These are phyloP conservation scores for Capitella teleta DNA, from an alignment of 1,140 invertebrate genomes.

Conservation along the genomic window DNA sequence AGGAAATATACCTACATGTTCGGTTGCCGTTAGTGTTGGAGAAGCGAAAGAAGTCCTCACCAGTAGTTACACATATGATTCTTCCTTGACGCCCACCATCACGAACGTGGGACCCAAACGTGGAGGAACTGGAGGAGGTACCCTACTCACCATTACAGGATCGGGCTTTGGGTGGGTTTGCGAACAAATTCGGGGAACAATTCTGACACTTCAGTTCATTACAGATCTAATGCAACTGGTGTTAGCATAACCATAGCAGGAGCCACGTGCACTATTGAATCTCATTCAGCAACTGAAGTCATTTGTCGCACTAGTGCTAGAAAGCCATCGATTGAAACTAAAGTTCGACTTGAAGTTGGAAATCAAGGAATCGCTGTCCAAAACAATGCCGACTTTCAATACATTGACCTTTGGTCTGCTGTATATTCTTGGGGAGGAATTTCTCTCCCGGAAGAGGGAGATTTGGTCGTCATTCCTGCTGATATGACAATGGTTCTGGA, in stretches of 20 bases:
- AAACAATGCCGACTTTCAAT: conserved; percentile 16
- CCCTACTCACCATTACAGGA: conserved; percentile 11
- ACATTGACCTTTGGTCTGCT: conserved; percentile 28
- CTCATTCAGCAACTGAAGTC: too few relatives aligned
- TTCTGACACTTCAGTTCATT: not conserved
- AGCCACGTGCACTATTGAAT: too few relatives aligned
- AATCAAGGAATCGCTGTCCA: not conserved
- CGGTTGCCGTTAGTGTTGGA: not conserved
- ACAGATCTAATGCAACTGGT: too few relatives aligned
- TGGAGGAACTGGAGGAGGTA: conserved; percentile 16
- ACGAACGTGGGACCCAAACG: conserved; percentile 6
- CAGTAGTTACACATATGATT: not conserved
- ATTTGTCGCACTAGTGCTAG: not conserved
- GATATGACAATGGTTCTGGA: conserved; percentile 31
- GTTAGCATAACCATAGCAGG: too few relatives aligned
- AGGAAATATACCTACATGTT: not conserved
- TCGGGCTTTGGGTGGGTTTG: conserved; percentile 14
- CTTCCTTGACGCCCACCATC: conserved; percentile 6
- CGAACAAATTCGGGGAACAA: not conserved
- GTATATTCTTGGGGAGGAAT: conserved; percentile 21
- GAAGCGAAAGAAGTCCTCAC: not conserved
- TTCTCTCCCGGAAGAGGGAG: conserved; percentile 22
- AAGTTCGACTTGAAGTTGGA: not conserved
- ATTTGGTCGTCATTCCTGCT: conserved; percentile 28
- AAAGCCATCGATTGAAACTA: not conserved